These are phyloP conservation scores for Spondyliosoma cantharus DNA, from an alignment of 2,797 vertebrate genomes.

Conservation along the genomic window DNA sequence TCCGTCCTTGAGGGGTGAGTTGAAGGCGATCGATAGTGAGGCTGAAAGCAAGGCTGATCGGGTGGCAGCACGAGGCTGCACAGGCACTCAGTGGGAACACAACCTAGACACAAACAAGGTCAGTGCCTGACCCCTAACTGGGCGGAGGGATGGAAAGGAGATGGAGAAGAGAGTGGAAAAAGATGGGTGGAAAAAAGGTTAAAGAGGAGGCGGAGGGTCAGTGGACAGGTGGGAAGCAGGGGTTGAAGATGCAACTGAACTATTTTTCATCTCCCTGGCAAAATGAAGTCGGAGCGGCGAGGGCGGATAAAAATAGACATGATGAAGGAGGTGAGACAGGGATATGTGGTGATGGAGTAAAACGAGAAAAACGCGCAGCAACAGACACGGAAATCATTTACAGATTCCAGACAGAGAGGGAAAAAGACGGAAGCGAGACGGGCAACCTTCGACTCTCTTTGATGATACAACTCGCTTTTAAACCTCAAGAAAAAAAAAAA, in stretches of 20 bases:
- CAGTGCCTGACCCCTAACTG: slow-evolving; percentile 74
- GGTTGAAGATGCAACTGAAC: not conserved
- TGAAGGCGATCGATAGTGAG: slow-evolving; percentile 82
- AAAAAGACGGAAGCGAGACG: not conserved
- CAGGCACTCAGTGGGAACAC: slow-evolving; percentile 72
- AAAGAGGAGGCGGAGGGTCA: not conserved
- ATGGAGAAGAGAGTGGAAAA: slow-evolving; percentile 9
- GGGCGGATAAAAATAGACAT: slow-evolving; percentile 3
- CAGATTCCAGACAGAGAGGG: not conserved
- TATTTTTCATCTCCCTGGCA: slow-evolving; percentile 15
- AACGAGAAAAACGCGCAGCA: slow-evolving; percentile 8
- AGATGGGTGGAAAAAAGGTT: slow-evolving; percentile 5
- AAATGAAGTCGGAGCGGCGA: not conserved
- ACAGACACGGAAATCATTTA: not conserved
- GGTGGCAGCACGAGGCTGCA: slow-evolving; percentile 78
- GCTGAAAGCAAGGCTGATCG: slow-evolving; percentile 83
- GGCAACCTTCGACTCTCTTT: slow-evolving; percentile 25
- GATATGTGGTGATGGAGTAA: slow-evolving; percentile 10
- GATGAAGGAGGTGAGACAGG: slow-evolving; percentile 6
- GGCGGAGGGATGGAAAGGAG: slow-evolving; percentile 24
- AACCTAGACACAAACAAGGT: slow-evolving; percentile 84
- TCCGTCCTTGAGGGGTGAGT: slow-evolving; percentile 86
- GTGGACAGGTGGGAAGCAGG: not conserved
- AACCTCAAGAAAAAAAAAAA: not conserved
- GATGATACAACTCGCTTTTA: slow-evolving; percentile 7